phyloP scores from a whole-genome alignment of 2,797 vertebrate genomes.

The Atherinosoma microstoma region DNA sequence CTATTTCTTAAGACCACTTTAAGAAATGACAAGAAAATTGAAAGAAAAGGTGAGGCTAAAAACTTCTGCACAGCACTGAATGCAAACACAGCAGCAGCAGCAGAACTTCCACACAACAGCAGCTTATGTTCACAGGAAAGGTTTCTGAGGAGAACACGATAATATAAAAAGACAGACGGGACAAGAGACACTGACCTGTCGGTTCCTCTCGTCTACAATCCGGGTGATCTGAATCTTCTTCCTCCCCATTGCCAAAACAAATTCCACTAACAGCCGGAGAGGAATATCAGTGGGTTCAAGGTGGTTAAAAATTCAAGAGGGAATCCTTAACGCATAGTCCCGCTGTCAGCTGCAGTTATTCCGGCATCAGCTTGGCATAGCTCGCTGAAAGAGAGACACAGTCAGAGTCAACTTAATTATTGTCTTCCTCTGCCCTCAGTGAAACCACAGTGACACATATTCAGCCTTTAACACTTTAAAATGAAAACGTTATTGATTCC shows the following conservation, averaged over 20 bases:
- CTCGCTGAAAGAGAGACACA: slow-evolving; percentile 51
- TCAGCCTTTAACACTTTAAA: slow-evolving; percentile 10
- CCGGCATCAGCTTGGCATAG: slow-evolving; percentile 57
- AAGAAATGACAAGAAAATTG: not conserved
- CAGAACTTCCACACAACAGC: not conserved
- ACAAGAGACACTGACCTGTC: slow-evolving; percentile 87
- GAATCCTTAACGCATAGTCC: slow-evolving; percentile 84
- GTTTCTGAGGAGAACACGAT: not conserved
- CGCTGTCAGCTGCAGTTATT: slow-evolving; percentile 38
- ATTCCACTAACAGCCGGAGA: slow-evolving; percentile 78
- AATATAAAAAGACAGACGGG: not conserved
- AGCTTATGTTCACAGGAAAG: not conserved
- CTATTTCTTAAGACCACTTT: not conserved
- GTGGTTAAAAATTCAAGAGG: slow-evolving; percentile 48
- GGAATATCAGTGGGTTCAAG: slow-evolving; percentile 69
- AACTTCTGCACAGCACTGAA: not conserved
- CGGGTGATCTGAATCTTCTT: slow-evolving; percentile 99
- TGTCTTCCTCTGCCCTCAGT: not conserved
- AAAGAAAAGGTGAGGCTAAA: not conserved
- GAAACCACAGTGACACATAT: not conserved
- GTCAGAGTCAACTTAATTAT: slow-evolving; percentile 10
- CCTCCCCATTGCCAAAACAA: slow-evolving; percentile 90
- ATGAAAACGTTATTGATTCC: not conserved
- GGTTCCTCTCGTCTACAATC: slow-evolving; percentile 96
- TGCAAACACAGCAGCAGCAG: not conserved